These are phyloP conservation scores for Vulpes lagopus DNA, from an alignment of 2,113 vertebrate species.

Conservation along the genomic window DNA sequence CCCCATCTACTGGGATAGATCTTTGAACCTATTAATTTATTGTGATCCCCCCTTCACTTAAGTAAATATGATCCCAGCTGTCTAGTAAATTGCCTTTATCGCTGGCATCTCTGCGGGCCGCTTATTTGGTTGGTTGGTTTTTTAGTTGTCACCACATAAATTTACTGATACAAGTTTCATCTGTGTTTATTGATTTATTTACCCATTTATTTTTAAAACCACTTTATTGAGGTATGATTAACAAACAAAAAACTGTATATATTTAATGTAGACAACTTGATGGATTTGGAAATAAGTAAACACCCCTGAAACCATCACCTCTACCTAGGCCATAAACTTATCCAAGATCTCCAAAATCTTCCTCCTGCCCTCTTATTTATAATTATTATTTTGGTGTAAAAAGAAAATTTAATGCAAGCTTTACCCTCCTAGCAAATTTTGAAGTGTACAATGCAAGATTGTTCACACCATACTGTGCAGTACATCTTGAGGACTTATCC, in stretches of 20 bases:
- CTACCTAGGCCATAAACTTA: not conserved
- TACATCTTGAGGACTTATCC: not conserved
- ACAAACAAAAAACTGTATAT: not conserved
- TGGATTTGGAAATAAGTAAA: not conserved
- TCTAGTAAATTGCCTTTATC: constrained; percentile 69
- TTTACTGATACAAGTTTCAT: constrained; percentile 44
- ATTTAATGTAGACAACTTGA: not conserved
- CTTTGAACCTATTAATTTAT: constrained; percentile 80
- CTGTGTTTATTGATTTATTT: constrained; percentile 1
- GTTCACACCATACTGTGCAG: not conserved
- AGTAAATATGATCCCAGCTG: constrained; percentile 66
- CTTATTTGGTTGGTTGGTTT: constrained; percentile 37
- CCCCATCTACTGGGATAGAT: constrained; percentile 31
- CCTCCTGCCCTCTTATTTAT: not conserved
- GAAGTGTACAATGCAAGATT: not conserved
- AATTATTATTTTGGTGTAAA: not conserved
- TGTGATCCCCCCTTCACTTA: constrained; percentile 71
- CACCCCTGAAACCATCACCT: not conserved
- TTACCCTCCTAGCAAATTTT: not conserved
- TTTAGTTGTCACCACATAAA: not conserved
- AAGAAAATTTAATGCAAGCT: not conserved
- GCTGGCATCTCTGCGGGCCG: constrained; percentile 54
- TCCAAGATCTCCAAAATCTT: not conserved
- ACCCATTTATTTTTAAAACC: not conserved
- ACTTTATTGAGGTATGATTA: not conserved